These are phyloP conservation scores for Ypsolopha sequella DNA, from an alignment of 2,888 invertebrate species.

Conservation along the genomic window DNA sequence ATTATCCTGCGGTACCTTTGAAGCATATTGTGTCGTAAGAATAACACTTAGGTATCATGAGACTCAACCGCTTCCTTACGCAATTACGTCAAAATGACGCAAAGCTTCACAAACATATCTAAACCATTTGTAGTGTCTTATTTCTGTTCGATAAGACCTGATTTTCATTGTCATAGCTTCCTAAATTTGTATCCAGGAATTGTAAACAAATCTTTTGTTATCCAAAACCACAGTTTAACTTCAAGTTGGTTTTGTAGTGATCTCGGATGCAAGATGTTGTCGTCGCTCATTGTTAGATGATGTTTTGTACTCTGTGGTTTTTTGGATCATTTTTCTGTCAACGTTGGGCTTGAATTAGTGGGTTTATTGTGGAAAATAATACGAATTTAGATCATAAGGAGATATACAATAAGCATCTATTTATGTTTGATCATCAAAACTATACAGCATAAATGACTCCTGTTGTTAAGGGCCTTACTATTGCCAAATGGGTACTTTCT, in stretches of 20 bases:
- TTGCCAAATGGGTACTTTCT: too few species aligned
- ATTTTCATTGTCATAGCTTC: too few species aligned
- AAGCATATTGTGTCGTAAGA: background rate
- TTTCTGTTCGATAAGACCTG: too few species aligned
- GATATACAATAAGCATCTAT: too few species aligned
- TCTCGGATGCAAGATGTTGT: conserved; percentile 1
- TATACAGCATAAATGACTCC: too few species aligned
- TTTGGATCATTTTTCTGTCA: conserved; percentile 1
- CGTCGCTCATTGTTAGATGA: background rate
- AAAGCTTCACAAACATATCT: too few species aligned
- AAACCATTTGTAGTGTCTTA: too few species aligned
- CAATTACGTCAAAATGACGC: background rate
- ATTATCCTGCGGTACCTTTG: background rate
- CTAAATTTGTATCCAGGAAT: background rate
- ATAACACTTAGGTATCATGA: conserved; percentile 1
- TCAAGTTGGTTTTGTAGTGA: background rate
- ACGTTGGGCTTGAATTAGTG: background rate
- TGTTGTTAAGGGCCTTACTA: too few species aligned
- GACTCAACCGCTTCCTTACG: background rate
- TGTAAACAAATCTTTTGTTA: conserved; percentile 1
- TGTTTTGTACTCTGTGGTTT: background rate
- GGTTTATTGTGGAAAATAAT: background rate
- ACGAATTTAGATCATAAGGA: too few species aligned
- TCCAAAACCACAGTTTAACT: background rate
- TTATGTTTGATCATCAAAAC: too few species aligned